These are phyloP conservation scores for Corydoras sp. DNA, from an alignment of 2,113 vertebrate species.

Conservation along the genomic window DNA sequence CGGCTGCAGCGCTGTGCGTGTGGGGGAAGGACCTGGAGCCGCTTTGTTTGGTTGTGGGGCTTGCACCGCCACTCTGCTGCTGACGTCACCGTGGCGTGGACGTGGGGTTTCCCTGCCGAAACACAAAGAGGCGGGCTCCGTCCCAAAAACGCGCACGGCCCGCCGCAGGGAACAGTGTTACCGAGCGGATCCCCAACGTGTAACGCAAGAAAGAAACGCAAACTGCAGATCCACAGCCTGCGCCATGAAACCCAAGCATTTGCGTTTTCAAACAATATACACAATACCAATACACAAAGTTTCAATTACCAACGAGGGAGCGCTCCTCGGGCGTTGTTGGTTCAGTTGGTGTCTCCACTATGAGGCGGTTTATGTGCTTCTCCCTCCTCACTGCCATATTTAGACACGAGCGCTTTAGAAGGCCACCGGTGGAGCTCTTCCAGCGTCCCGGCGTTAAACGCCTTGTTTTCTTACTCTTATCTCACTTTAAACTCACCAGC, in stretches of 20 bases:
- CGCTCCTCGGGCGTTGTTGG: neutral
- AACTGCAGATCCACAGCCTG: too few relatives aligned
- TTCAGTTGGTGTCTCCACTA: conserved; percentile 10
- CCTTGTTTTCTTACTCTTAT: neutral
- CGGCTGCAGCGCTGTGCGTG: neutral
- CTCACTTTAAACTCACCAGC: neutral
- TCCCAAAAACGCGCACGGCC: neutral
- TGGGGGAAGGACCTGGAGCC: conserved; percentile 7
- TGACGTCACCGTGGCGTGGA: conserved; percentile 47
- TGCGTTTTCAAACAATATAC: too few relatives aligned
- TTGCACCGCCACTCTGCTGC: conserved; percentile 35
- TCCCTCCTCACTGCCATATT: conserved; percentile 60
- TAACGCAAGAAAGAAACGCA: too few relatives aligned
- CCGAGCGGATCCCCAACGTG: neutral
- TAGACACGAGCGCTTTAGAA: conserved; percentile 51
- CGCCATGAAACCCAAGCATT: too few relatives aligned
- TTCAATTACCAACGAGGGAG: neutral
- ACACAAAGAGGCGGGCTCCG: neutral
- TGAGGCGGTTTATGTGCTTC: conserved; percentile 36
- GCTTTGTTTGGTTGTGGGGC: conserved; percentile 38
- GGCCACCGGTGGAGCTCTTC: neutral
- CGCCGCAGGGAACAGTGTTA: neutral
- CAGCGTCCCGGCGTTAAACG: conserved; percentile 1
- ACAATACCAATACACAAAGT: too few relatives aligned
- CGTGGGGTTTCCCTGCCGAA: conserved; percentile 49